phyloP scores from a whole-genome alignment of 2,113 vertebrate genomes.

The Gymnogyps californianus region DNA sequence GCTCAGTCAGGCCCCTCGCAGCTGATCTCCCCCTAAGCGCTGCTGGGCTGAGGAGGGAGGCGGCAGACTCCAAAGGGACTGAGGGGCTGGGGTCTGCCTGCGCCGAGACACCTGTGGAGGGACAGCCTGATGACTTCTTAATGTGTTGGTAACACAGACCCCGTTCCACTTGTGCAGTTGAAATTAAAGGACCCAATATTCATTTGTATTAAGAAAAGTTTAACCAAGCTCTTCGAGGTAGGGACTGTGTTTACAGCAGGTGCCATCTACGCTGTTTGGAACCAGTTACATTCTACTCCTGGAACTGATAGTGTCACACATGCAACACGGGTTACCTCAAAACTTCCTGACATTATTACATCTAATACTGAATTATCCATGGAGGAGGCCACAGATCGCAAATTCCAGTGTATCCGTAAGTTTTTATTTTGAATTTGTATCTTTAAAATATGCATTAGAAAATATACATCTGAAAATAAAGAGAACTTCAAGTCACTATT shows the following conservation, averaged over 20 bases:
- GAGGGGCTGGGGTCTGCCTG: neutral
- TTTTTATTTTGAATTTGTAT: neutral
- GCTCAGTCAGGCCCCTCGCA: neutral
- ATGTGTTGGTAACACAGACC: accelerated
- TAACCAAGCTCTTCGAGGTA: neutral
- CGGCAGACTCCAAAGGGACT: accelerated
- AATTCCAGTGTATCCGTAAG: neutral
- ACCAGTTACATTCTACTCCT: neutral
- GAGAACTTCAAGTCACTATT: neutral
- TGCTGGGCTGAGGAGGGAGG: neutral
- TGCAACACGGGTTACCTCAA: neutral
- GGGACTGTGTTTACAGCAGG: neutral
- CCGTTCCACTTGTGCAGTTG: accelerated
- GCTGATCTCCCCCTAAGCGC: neutral
- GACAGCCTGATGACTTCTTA: accelerated
- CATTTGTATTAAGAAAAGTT: neutral
- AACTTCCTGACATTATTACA: neutral
- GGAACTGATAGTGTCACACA: neutral
- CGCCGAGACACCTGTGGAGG: neutral
- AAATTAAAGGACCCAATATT: neutral
- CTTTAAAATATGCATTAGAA: neutral
- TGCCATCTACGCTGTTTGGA: neutral
- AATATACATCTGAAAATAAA: neutral
- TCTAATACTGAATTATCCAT: neutral
- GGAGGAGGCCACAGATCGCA: neutral